Conservation (phyloP, 2,797 vertebrate genomes). For the Silurus aristotelis region DNA sequence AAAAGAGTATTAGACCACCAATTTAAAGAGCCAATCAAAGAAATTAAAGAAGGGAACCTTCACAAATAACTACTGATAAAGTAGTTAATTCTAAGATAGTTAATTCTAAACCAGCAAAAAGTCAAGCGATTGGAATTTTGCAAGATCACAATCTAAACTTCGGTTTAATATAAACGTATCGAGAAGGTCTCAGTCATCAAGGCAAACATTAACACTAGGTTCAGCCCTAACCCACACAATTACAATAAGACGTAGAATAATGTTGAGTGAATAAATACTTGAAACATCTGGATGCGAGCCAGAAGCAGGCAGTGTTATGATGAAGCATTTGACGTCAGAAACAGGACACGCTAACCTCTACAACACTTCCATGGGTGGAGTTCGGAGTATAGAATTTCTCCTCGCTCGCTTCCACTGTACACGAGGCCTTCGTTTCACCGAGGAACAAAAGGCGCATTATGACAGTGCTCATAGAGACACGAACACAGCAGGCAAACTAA, state of each 20-base stretch:
- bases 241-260: not conserved
- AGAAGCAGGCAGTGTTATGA: not conserved
- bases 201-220: too few relatives aligned
- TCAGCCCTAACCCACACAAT: too few relatives aligned
- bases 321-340: conserved; percentile 21
- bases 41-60: too few relatives aligned
- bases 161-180: too few relatives aligned
- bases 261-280: not conserved
- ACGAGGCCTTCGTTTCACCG: not conserved
- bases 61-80: too few relatives aligned
- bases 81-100: too few relatives aligned
- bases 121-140: not conserved
- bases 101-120: not conserved
- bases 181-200: too few relatives aligned
- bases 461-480: not conserved
- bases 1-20: too few relatives aligned
- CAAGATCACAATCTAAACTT: not conserved
- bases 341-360: not conserved
- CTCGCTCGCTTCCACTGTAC: too few relatives aligned
- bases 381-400: not conserved
- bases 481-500: conserved; percentile 2
- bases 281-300: not conserved
- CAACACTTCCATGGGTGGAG: not conserved
- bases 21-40: too few relatives aligned
- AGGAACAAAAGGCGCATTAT: conserved; percentile 32